These are phyloP conservation scores for Polydrusus cervinus DNA, from an alignment of 2,888 invertebrate genomes.

Conservation along the genomic window DNA sequence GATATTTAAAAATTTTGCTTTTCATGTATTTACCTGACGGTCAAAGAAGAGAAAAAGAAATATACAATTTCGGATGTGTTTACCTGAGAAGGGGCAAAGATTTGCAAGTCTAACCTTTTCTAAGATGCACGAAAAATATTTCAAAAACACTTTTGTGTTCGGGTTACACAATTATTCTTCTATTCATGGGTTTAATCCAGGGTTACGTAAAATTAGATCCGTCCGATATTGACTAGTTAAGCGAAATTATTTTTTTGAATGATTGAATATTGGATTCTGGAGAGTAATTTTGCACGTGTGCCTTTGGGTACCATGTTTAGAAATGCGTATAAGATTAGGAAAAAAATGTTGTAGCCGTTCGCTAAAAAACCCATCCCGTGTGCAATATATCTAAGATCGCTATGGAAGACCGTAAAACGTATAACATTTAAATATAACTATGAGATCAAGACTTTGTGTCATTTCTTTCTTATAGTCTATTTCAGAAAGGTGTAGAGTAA, in stretches of 20 bases:
- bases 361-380: too few species aligned
- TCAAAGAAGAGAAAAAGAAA: slow-evolving; percentile 37
- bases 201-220: slow-evolving; percentile 57
- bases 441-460: too few species aligned
- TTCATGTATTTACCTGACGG: slow-evolving; percentile 51
- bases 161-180: slow-evolving; percentile 56
- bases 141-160: slow-evolving; percentile 56
- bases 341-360: too few species aligned
- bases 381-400: too few species aligned
- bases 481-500: too few species aligned
- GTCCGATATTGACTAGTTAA: slow-evolving; percentile 52
- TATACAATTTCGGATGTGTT: slow-evolving; percentile 42
- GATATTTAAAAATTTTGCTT: slow-evolving; percentile 39
- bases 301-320: slow-evolving; percentile 1
- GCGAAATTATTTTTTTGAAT: slow-evolving; percentile 49
- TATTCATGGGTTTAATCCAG: slow-evolving; percentile 49
- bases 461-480: too few species aligned
- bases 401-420: too few species aligned
- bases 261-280: slow-evolving; percentile 26
- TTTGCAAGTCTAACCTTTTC: slow-evolving; percentile 62
- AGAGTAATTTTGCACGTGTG: slow-evolving; percentile 43
- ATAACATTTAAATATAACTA: too few species aligned
- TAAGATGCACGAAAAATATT: slow-evolving; percentile 48
- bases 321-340: too few species aligned
- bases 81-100: slow-evolving; percentile 56